A percentile compares a stretch with the other conserved stretches of the same genome.
phyloP scores from a whole-genome alignment of 2,888 invertebrate genomes.

The Crossocerus cetratus region DNA sequence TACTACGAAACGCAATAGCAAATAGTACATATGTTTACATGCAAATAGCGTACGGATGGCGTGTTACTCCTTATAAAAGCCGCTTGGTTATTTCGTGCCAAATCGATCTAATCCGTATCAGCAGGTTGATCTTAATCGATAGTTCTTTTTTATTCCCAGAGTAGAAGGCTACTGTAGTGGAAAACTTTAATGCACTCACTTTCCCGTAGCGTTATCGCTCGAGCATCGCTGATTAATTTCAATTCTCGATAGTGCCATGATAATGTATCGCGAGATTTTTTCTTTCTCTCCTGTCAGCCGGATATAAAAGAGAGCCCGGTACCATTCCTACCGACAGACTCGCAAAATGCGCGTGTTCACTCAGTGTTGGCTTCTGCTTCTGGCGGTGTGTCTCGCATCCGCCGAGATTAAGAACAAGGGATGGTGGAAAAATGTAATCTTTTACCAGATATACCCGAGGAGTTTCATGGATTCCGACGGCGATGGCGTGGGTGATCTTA shows the following conservation, averaged over 20 bases:
- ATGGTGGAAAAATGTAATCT: slow-evolving; percentile 69
- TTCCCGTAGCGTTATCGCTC: neutral
- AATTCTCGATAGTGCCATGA: neutral
- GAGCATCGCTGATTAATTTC: neutral
- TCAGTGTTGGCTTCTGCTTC: slow-evolving; percentile 32
- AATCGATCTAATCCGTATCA: no score
- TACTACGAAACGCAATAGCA: no score
- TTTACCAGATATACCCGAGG: slow-evolving; percentile 71
- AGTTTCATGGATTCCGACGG: slow-evolving; percentile 68
- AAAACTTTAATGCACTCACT: neutral
- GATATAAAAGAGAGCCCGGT: neutral
- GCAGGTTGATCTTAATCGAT: no score
- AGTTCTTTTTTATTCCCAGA: neutral
- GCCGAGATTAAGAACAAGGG: slow-evolving; percentile 63
- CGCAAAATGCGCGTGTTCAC: slow-evolving; percentile 10
- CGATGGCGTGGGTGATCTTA: slow-evolving; percentile 69
- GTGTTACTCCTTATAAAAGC: no score
- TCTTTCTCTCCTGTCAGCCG: neutral
- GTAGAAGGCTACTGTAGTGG: neutral
- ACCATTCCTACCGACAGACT: neutral
- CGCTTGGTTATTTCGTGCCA: no score
- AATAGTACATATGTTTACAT: no score
- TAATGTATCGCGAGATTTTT: neutral
- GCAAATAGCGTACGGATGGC: no score
- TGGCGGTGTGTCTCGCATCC: slow-evolving; percentile 39